Base-by-base conservation (phyloP, 2,113 vertebrate species). In the Odontesthes bonariensis region DNA sequence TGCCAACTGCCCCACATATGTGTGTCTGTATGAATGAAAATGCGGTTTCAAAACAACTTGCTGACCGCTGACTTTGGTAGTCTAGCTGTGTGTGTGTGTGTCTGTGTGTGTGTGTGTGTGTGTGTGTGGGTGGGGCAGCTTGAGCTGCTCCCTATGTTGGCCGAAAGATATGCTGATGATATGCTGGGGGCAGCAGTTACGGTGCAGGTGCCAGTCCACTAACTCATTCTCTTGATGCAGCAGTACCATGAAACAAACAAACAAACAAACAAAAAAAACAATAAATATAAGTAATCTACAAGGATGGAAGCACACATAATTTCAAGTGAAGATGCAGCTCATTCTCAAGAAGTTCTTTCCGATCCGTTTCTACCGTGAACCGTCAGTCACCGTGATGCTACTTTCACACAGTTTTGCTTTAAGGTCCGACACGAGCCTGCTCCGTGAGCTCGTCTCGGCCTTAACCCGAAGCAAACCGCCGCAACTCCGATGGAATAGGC, bases 41-140 rank as follows among this genome's bases (percentile, higher is more conserved):
- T 62, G 86, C 87, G 77, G 84, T 70, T 82, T 81, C 80, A 87
- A 61, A 82, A 65, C 80, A 87, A 91, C 81, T 73, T 92, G 92
- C 92, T 91, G 91, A 92, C 83, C 55, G 53, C 58, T 55, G 83
- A 57, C 58, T 71, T 20, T 58, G 11, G 46, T 46, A 52, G 65
- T 31, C 27, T 49, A 10, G 42, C 27, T 49, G 7, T 27, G 27
- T 27, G 27, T 27, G 27, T 27, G 27, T 27, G 27, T 27, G 27
- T 27, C 2, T 27, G 16, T 44, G 42, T 44, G 5, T 42, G 6
- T n/a, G n/a, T 27, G 27, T 27, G 27, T 27, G 27, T 27, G 27
- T 27, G 16, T 44, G 42, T 44, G 5, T 42, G 6, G 4, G 38
- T 20, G 19, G 63, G 13, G 38, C 10, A 17, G 55, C 8, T 53